Base-by-base conservation (phyloP, 2,888 invertebrate genomes). In the Mellilla xanthometata region DNA sequence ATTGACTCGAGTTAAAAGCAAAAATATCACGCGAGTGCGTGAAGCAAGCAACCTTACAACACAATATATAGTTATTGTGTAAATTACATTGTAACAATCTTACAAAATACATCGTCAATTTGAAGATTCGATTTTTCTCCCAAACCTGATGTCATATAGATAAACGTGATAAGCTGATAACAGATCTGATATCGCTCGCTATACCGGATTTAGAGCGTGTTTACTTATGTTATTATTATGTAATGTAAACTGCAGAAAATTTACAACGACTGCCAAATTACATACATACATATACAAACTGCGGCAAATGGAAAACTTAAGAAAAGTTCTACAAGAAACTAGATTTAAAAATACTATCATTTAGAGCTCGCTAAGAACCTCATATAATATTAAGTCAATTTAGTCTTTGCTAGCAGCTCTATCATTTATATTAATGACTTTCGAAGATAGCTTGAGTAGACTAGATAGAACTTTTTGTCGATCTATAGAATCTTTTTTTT, bases 141-240 rank as follows among this genome's bases (percentile, higher is more conserved):
- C 28, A 34, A 13, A 24, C 23, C 33, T 33, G 12, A 29, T 31
- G 31, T 32, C 11, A 39, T 29, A 22, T 22, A 36, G 52, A 55
- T 59, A 53, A 35, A 24, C 12, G 26, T 49, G 57, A 52, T 56
- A 58, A 53, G 33, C 11, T 35, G 53, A 60, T 54, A 56, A 52
- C 39, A 39, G 34, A 54, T 54, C 31, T 32, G 11, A 29, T 39
- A 49, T 42, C 45, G 54, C 54, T 42, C 48, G 53, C 31, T 54
- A 43, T 48, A 34, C 48, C 33, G 12, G 29, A 48, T 44, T 44
- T 38, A 34, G 42, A 39, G 12, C 34, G n/a, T 42, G 43, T 49
- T 49, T 40, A 22, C 31, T 31, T 26, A 33, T 31, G 42, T 35
- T 44, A 31, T 12, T 49, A 40, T 41, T 39, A 49, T 30, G 38